A percentile compares a stretch with the other conserved stretches of the same genome.
These are phyloP conservation scores for Myxocyprinus asiaticus DNA, from an alignment of 2,113 vertebrate genomes.

Conservation along the genomic window DNA sequence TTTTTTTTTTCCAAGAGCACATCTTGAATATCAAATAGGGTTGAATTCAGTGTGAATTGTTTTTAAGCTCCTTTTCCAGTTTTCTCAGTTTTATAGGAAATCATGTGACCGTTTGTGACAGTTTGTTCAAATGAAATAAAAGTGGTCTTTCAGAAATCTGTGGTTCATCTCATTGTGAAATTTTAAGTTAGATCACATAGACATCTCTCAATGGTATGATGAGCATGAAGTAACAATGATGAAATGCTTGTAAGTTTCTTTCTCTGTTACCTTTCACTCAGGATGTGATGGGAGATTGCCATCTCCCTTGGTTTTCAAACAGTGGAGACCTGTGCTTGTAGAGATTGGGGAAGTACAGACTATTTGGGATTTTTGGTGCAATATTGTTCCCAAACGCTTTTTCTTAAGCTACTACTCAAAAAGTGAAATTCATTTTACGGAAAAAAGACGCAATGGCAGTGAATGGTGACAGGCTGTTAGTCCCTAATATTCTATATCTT, in stretches of 20 bases:
- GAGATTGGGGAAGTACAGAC: no score
- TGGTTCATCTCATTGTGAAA: neutral
- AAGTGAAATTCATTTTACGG: no score
- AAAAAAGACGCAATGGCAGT: no score
- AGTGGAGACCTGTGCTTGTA: no score
- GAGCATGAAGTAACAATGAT: conserved; percentile 46
- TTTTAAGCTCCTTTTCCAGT: neutral
- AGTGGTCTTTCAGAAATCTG: neutral
- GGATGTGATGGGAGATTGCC: conserved; percentile 1
- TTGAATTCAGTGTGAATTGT: neutral
- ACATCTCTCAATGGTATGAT: conserved; percentile 17
- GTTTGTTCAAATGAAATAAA: neutral
- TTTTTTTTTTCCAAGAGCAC: neutral
- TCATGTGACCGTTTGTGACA: neutral
- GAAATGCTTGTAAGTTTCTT: conserved; percentile 43
- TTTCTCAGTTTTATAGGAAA: neutral
- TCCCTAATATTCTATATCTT: no score
- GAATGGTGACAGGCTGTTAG: no score
- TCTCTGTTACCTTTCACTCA: neutral
- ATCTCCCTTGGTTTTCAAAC: neutral
- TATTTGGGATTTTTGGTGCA: no score
- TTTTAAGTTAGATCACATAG: conserved; percentile 18
- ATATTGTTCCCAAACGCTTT: no score
- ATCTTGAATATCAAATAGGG: neutral
- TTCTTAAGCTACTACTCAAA: no score